Conservation (phyloP, 35 echinoderm and acorn worm species). For the Diadema setosum region DNA sequence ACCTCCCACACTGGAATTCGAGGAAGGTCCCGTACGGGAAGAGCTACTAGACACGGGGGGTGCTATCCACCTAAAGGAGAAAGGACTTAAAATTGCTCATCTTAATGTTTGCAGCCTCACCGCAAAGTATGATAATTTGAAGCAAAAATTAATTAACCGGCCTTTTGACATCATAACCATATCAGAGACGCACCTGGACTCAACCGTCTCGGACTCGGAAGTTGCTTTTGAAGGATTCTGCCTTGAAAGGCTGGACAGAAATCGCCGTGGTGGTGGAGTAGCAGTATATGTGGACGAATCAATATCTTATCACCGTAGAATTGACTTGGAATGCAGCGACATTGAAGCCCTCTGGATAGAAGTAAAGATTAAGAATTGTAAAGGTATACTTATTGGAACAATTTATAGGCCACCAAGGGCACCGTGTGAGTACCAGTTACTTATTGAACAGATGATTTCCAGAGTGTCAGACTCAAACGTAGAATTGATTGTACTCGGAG, state of each 20-base stretch:
- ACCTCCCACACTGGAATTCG: too few species aligned
- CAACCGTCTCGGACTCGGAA: neutral
- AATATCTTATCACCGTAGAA: neutral
- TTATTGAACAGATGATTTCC: neutral
- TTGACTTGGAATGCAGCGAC: neutral
- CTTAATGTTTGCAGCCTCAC: too few species aligned
- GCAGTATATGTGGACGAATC: neutral
- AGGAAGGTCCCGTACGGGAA: too few species aligned
- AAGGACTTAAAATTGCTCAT: too few species aligned
- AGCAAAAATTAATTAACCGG: neutral
- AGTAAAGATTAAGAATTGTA: neutral
- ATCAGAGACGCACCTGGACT: neutral
- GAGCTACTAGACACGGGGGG: too few species aligned
- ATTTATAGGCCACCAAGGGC: neutral
- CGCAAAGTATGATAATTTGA: neutral
- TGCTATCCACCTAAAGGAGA: too few species aligned
- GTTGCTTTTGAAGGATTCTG: neutral
- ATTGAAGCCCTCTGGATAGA: neutral
- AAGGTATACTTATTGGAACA: neutral
- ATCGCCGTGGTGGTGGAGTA: neutral
- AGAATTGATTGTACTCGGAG: neutral
- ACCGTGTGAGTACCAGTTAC: neutral
- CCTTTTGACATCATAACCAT: neutral
- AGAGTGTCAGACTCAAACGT: neutral
- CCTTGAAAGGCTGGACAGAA: neutral